Percentiles rank a stretch among this genome's conserved stretches.
Conservation (phyloP, 2,797 vertebrate genomes). For the Perodicticus potto region DNA sequence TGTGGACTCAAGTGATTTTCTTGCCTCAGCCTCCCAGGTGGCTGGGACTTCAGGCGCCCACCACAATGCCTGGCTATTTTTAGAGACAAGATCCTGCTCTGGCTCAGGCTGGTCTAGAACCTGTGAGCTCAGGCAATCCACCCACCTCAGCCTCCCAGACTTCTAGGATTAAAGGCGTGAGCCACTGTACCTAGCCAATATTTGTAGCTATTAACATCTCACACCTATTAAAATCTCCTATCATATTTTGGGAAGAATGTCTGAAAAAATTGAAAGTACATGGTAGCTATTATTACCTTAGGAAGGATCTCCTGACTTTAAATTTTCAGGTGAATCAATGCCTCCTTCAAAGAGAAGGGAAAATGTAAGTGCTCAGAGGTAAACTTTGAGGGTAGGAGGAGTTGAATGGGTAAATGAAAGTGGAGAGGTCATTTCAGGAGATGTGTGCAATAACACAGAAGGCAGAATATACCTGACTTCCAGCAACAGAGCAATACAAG, state of each 20-base stretch:
- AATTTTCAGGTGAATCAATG: not conserved
- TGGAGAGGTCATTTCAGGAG: not conserved
- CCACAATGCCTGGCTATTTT: too few species aligned
- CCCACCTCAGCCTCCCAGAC: too few species aligned
- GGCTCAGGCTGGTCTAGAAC: too few species aligned
- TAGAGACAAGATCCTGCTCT: too few species aligned
- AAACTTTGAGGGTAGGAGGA: not conserved
- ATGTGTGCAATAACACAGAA: not conserved
- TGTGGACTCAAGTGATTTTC: too few species aligned
- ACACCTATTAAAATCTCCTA: not conserved
- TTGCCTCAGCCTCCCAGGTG: too few species aligned
- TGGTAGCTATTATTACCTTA: not conserved
- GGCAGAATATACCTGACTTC: not conserved
- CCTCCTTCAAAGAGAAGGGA: not conserved
- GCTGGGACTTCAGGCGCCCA: too few species aligned
- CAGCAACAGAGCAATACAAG: not conserved
- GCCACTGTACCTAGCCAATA: not conserved
- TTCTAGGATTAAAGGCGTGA: too few species aligned
- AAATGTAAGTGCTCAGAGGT: not conserved
- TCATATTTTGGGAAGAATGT: not conserved
- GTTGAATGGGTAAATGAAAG: not conserved
- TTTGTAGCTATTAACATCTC: conserved; percentile 6
- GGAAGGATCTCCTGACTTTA: not conserved
- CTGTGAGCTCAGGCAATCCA: too few species aligned
- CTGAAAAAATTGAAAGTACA: not conserved